phyloP scores from a whole-genome alignment of 2,797 vertebrate species.

The Myiothlypis chrysogaster region DNA sequence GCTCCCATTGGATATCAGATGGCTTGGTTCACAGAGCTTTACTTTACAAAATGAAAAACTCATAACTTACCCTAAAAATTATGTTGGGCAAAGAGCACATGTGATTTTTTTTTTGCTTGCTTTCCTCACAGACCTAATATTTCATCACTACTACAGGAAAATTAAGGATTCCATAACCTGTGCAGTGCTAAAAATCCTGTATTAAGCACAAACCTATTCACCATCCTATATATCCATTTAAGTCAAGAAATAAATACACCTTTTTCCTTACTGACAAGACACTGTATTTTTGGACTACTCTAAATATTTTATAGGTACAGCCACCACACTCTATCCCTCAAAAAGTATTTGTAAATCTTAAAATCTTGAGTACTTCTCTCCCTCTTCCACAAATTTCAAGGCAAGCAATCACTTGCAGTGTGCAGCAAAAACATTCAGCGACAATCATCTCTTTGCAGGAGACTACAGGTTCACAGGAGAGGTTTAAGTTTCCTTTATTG shows the following conservation, averaged over 20 bases:
- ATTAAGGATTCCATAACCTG: neutral
- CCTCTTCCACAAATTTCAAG: neutral
- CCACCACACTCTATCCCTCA: neutral
- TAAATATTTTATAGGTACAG: neutral
- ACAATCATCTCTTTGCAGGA: neutral
- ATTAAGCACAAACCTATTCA: neutral
- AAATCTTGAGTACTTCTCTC: neutral
- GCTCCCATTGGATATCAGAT: neutral
- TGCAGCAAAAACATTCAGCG: neutral
- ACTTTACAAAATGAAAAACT: neutral
- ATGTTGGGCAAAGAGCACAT: neutral
- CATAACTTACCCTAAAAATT: neutral
- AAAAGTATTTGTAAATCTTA: neutral
- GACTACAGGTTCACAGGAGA: neutral
- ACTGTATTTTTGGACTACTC: neutral
- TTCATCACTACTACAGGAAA: neutral
- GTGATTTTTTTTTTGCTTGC: neutral
- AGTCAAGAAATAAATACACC: neutral
- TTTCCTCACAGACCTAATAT: neutral
- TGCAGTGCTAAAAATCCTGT: neutral
- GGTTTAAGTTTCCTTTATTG: conserved; percentile 6
- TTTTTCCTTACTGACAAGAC: neutral
- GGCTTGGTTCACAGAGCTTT: neutral
- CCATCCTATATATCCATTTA: neutral
- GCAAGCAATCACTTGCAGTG: neutral